Conservation (phyloP, 2,797 vertebrate genomes). For the Alfaro cultratus region DNA sequence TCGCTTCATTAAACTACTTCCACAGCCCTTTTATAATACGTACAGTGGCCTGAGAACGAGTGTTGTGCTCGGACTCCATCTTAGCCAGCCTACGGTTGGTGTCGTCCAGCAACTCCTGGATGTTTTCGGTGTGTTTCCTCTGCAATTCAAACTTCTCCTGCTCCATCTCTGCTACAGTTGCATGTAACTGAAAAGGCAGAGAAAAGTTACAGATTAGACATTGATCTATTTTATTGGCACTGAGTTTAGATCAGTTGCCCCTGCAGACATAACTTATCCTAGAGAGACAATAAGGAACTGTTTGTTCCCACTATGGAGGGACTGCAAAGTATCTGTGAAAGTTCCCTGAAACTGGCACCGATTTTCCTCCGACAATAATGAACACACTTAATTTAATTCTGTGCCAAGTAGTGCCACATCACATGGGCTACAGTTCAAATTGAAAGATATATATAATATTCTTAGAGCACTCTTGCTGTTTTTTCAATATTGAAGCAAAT, state of each 20-base stretch:
- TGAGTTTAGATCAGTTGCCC: not conserved
- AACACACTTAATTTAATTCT: not conserved
- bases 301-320: not conserved
- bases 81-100: constrained; percentile 87
- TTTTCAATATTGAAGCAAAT: too few species aligned
- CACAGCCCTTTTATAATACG: constrained; percentile 55
- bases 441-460: too few species aligned
- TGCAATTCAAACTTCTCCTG: constrained; percentile 91
- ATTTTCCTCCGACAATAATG: not conserved
- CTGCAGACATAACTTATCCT: not conserved
- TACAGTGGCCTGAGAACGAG: constrained; percentile 85
- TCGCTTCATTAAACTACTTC: not conserved
- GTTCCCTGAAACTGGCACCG: not conserved
- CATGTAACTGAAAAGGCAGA: constrained; percentile 82
- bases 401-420: not conserved
- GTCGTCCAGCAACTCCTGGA: constrained; percentile 90
- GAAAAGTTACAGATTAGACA: constrained; percentile 19
- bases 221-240: not conserved
- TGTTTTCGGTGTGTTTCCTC: constrained; percentile 89
- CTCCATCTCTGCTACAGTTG: constrained; percentile 87
- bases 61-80: constrained; percentile 88
- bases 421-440: not conserved
- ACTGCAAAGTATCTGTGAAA: not conserved
- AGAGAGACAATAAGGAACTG: not conserved
- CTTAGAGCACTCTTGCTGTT: too few species aligned